Conservation (phyloP, 2,888 invertebrate species). For the Griposia aprilina region DNA sequence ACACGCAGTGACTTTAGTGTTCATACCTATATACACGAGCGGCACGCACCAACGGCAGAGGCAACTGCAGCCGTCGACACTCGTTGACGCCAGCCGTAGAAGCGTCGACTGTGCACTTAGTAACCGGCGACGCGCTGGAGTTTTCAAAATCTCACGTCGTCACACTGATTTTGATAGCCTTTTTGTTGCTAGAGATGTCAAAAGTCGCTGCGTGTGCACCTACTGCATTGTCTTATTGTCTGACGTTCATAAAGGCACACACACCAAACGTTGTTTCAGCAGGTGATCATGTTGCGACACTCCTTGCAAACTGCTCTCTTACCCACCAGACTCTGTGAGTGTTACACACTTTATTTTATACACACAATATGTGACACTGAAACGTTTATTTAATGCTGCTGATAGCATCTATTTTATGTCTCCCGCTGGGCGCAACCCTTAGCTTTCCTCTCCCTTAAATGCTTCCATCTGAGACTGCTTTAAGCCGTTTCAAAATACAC, state of each 20-base stretch:
- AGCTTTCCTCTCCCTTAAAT: constrained; percentile 23
- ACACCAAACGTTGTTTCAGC: constrained; percentile 1
- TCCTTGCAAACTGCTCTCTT: neutral
- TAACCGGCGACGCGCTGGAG: neutral
- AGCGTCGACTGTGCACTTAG: too few relatives aligned
- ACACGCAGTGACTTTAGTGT: neutral
- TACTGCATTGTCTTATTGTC: too few relatives aligned
- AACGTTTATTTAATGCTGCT: constrained; percentile 49
- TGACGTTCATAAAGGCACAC: neutral
- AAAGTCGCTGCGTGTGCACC: neutral
- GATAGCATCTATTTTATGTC: constrained; percentile 59
- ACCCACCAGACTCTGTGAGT: neutral
- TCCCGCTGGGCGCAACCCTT: constrained; percentile 55
- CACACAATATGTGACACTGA: constrained; percentile 47
- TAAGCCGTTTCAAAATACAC: constrained; percentile 33
- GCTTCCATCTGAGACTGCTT: constrained; percentile 12
- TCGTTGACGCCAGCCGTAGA: too few relatives aligned
- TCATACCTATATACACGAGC: too few relatives aligned
- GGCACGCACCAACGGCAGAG: too few relatives aligned
- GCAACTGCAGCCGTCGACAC: too few relatives aligned
- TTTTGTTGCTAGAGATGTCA: neutral
- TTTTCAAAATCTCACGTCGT: neutral
- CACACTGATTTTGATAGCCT: neutral
- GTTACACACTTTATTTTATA: constrained; percentile 35
- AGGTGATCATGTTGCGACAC: neutral